Percentiles rank a stretch among this genome's conserved stretches.
These are phyloP conservation scores for Lates japonicus DNA, from an alignment of 2,797 vertebrate species.

Conservation along the genomic window DNA sequence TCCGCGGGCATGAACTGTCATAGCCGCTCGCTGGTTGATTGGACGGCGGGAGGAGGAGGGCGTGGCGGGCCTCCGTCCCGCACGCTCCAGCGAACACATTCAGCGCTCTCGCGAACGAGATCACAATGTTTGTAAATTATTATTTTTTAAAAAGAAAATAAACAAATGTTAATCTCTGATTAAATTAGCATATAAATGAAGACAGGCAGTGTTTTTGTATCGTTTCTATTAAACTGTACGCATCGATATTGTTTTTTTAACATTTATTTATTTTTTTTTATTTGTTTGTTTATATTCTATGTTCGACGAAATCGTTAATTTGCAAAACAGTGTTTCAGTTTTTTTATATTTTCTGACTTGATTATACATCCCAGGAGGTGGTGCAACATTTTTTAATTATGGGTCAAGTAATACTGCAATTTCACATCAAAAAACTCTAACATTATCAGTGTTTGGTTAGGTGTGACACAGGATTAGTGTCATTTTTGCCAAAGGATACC, in stretches of 20 bases:
- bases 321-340: neutral
- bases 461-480: too few species aligned
- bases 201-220: accelerated
- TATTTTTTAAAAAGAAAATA: constrained; percentile 20
- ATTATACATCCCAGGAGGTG: neutral
- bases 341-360: neutral
- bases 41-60: constrained; percentile 77
- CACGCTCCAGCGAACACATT: constrained; percentile 84
- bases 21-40: constrained; percentile 84
- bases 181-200: neutral
- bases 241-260: too few species aligned
- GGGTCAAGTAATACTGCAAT: neutral
- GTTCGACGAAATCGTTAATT: neutral
- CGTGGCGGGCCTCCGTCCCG: constrained; percentile 80
- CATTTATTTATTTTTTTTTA: neutral
- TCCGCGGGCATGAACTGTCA: constrained; percentile 83
- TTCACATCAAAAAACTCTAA: neutral
- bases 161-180: neutral
- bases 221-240: accelerated
- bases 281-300: neutral
- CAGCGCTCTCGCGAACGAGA: constrained; percentile 67
- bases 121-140: constrained; percentile 51
- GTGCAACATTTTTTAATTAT: neutral
- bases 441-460: neutral
- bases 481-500: neutral